Evolutionary conservation across 2,888 invertebrate species (phyloP), one percentile per base, ranked within the genome.

Genomic region (Leptopilina drosophilae): DNA sequence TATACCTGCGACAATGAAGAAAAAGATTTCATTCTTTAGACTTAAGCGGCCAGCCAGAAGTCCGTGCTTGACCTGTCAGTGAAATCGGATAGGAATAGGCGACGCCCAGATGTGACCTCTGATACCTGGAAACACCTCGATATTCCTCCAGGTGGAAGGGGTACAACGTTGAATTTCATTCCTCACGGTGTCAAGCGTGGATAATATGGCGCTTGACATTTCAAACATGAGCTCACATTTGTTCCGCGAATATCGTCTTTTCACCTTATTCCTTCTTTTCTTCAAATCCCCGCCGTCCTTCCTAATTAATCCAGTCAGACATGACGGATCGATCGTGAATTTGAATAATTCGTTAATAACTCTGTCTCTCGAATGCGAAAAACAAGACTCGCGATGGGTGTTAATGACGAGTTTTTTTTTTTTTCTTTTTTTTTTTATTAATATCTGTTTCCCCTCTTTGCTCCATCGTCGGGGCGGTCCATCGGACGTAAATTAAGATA

Each of bases 51-150:
- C 82, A 84, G 81, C 85, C 78, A 82, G 80, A 83, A 84, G 84
- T 82, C 83, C 78, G 82, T 81, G 81, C 83, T 85, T 85, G 88
- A 87, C 87, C 86, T 87, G 88, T 86, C 85, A 82, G 81, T 85
- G 89, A 90, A 90, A 90, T 90, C 84, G 87, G 89, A 90, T 90
- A 88, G 90, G 88, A 87, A 87, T 87, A 87, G 90, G 88, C 89
- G 86, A 89, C 89, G 90, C 88, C 90, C 89, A 87, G 86, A 87
- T 87, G 85, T 87, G 87, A 88, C 88, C 87, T 88, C 83, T 87
- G 87, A 84, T 85, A 82, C 82, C 77, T 65, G 77, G 84, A 82
- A 85, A 84, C 85, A 87, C 85, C 87, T 86, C 84, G 82, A 78
- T 26, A 76, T 80, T 20, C 64, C 65, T 73, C 77, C 77, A 76